phyloP scores from a whole-genome alignment of 2,888 invertebrate species.

The Aphodius granarius region DNA sequence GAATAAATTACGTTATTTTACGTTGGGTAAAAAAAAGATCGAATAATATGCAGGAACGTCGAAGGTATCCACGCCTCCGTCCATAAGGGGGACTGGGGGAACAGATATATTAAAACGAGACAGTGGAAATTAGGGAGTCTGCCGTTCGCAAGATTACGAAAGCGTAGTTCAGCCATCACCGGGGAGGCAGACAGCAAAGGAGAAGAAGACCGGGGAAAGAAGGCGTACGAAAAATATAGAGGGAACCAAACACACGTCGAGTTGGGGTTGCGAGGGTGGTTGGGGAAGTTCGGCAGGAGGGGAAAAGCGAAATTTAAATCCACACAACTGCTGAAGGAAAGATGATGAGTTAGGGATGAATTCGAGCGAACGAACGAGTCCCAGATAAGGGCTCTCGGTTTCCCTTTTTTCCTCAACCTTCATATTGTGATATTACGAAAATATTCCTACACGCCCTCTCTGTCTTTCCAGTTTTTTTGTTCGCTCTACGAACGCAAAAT shows the following conservation, averaged over 20 bases:
- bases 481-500: constrained; percentile 32
- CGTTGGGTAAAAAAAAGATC: neutral
- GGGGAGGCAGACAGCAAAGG: neutral
- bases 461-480: constrained; percentile 29
- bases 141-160: constrained; percentile 35
- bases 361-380: constrained; percentile 33
- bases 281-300: neutral
- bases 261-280: neutral
- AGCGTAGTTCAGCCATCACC: constrained; percentile 5
- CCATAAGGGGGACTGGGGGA: constrained; percentile 27
- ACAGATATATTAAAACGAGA: constrained; percentile 41
- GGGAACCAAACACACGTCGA: constrained; percentile 36
- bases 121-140: constrained; percentile 39
- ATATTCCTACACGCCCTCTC: neutral
- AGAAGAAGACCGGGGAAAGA: neutral
- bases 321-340: constrained; percentile 31
- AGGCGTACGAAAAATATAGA: neutral
- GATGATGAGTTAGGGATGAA: constrained; percentile 17
- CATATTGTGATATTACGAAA: constrained; percentile 38
- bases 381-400: constrained; percentile 31
- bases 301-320: constrained; percentile 36
- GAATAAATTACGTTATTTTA: neutral
- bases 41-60: neutral
- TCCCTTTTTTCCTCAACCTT: constrained; percentile 22
- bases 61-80: neutral